Evolutionary conservation across 2,113 vertebrate species (phyloP).

Genomic region (Nycticebus coucang): DNA sequence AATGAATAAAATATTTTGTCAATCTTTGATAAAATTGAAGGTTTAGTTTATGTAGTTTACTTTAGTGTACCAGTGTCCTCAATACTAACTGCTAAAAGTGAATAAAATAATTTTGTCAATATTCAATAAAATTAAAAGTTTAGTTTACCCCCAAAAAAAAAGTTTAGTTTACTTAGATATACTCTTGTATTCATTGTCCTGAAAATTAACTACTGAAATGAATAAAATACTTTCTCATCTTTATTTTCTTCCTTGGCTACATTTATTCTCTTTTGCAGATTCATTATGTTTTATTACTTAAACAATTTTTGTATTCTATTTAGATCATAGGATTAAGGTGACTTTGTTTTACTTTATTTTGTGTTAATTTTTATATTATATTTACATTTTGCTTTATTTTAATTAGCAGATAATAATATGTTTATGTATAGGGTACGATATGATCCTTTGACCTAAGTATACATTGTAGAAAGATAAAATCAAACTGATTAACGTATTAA

Average conservation of each 20-base stretch:
- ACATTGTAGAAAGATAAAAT: background rate
- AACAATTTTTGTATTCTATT: background rate
- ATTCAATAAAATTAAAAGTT: background rate
- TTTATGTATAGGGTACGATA: background rate
- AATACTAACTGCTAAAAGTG: no score
- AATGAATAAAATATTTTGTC: background rate
- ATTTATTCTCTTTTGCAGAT: background rate
- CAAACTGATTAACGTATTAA: background rate
- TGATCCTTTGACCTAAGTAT: background rate
- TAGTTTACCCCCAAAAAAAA: no score
- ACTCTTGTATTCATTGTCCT: background rate
- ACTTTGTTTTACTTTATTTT: background rate
- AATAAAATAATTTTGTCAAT: no score
- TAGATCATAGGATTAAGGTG: background rate
- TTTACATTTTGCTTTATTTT: background rate
- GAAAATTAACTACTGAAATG: background rate
- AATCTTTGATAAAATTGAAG: no score
- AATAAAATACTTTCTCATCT: background rate
- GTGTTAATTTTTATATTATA: background rate
- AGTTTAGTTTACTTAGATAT: background rate
- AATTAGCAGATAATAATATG: background rate
- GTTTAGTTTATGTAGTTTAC: no score
- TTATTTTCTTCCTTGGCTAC: background rate
- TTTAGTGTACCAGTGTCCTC: no score
- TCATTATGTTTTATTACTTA: background rate